A percentile compares a stretch with the other conserved stretches of the same genome.
phyloP scores from a whole-genome alignment of 2,113 vertebrate species.

The Neomonachus schauinslandi region DNA sequence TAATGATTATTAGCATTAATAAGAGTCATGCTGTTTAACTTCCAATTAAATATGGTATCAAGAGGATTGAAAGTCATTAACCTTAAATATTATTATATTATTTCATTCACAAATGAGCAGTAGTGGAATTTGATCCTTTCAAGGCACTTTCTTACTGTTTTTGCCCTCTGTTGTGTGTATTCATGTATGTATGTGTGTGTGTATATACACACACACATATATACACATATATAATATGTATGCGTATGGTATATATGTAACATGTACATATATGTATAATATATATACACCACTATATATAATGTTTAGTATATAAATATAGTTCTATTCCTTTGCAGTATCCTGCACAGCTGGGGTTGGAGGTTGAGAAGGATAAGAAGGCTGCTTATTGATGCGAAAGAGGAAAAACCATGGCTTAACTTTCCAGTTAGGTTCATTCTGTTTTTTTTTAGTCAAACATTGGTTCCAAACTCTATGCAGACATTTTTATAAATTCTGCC shows the following conservation, averaged over 20 bases:
- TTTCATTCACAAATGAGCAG: slow-evolving; percentile 39
- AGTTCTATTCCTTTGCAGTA: background rate
- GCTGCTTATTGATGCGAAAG: background rate
- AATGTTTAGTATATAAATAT: background rate
- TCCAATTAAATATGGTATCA: slow-evolving; percentile 23
- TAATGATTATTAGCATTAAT: background rate
- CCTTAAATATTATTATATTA: slow-evolving; percentile 16
- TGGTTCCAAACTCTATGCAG: background rate
- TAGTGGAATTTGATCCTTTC: slow-evolving; percentile 32
- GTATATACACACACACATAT: no score
- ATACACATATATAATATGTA: background rate
- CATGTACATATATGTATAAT: background rate
- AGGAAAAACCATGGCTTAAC: background rate
- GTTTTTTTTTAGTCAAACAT: slow-evolving; percentile 26
- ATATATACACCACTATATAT: background rate
- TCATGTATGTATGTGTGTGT: background rate
- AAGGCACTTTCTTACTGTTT: background rate
- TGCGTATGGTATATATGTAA: background rate
- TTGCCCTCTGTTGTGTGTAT: background rate
- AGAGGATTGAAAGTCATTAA: background rate
- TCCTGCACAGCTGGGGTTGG: background rate
- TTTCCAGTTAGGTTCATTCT: slow-evolving; percentile 30
- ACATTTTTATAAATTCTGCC: slow-evolving; percentile 42
- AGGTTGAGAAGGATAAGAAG: background rate
- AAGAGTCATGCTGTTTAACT: slow-evolving; percentile 24